Conservation (phyloP, 2,797 vertebrate genomes). For the Rhadinocentrus ornatus region DNA sequence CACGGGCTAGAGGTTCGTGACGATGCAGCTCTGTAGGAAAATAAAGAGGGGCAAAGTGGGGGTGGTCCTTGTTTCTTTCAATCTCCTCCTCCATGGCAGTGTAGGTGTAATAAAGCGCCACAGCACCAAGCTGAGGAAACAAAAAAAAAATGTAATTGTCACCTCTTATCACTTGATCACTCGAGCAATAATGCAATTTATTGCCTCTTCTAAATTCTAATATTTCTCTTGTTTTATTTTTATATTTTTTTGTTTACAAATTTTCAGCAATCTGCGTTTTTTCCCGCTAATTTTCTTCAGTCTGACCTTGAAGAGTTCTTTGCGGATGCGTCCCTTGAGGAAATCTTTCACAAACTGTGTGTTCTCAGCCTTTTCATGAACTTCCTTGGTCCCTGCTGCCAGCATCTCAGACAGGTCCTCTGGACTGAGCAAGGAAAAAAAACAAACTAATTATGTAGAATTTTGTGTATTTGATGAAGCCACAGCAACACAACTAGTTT, state of each 20-base stretch:
- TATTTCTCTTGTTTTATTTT: too few species aligned
- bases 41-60: constrained; percentile 90
- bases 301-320: constrained; percentile 93
- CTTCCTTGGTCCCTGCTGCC: constrained; percentile 93
- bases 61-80: constrained; percentile 90
- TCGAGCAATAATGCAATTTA: background rate
- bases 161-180: background rate
- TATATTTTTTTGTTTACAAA: too few species aligned
- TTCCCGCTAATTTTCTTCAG: background rate
- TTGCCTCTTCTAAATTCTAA: too few species aligned
- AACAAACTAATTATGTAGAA: background rate
- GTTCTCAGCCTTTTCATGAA: constrained; percentile 93
- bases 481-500: background rate
- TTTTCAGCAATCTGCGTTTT: too few species aligned
- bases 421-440: constrained; percentile 74
- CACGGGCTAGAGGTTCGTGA: constrained; percentile 85
- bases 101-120: constrained; percentile 94
- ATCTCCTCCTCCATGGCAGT: constrained; percentile 95
- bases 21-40: constrained; percentile 94
- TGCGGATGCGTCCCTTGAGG: constrained; percentile 90
- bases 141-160: constrained; percentile 1
- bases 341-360: constrained; percentile 97
- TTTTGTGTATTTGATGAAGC: background rate
- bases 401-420: constrained; percentile 93
- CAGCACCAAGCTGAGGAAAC: constrained; percentile 86